A percentile compares a stretch with the other conserved stretches of the same genome.
Evolutionary conservation across 2,888 invertebrate genomes (phyloP).

Genomic region (Microctonus hyperodae): DNA sequence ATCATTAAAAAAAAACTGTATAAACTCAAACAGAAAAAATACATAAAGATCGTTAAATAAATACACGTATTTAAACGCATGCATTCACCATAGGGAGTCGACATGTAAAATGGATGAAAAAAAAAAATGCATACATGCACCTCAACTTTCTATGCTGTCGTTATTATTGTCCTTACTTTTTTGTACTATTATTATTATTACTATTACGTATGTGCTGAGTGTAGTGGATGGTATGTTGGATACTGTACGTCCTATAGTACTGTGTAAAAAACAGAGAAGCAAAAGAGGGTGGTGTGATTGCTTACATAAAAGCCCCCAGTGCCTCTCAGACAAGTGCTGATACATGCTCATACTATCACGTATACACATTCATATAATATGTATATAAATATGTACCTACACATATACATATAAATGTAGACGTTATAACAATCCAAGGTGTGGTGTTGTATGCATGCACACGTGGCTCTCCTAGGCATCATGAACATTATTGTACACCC

Average conservation of each 20-base stretch:
- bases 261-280: too few species aligned
- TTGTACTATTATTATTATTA: neutral
- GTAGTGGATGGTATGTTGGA: neutral
- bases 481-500: conserved; percentile 18
- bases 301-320: neutral
- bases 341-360: too few species aligned
- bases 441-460: neutral
- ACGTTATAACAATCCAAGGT: neutral
- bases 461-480: neutral
- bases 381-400: neutral
- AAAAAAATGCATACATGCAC: neutral
- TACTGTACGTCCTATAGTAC: neutral
- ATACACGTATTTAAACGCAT: neutral
- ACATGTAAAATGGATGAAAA: neutral
- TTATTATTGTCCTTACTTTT: neutral
- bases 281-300: too few species aligned
- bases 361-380: too few species aligned
- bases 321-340: too few species aligned
- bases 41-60: too few species aligned
- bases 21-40: too few species aligned
- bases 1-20: too few species aligned
- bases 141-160: neutral
- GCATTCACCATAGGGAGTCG: neutral
- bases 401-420: too few species aligned
- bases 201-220: neutral